Evolutionary conservation across 2,113 vertebrate genomes (phyloP).

Genomic region (Pteruthius melanotis): DNA sequence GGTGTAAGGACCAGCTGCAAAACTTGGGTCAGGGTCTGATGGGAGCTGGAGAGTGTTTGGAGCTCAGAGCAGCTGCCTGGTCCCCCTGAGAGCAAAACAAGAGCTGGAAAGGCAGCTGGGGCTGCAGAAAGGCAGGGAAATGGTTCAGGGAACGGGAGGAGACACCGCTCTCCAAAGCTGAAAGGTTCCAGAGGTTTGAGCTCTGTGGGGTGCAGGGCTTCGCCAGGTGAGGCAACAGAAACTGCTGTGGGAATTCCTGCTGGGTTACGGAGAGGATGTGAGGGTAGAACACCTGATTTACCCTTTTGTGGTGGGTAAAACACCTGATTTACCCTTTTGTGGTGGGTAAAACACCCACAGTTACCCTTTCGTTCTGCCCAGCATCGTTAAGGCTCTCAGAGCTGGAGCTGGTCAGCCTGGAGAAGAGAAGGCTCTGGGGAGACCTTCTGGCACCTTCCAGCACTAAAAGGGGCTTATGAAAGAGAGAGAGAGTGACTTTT

Average conservation of each 20-base stretch:
- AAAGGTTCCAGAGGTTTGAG: background rate
- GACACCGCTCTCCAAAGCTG: background rate
- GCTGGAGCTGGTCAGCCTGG: background rate
- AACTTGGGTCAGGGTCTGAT: background rate
- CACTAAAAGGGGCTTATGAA: background rate
- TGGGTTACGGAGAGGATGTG: background rate
- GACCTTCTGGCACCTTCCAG: background rate
- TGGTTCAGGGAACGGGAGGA: background rate
- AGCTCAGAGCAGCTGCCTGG: background rate
- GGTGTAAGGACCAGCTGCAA: background rate
- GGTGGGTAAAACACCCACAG: background rate
- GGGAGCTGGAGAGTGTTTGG: background rate
- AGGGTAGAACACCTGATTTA: background rate
- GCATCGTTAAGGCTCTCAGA: background rate
- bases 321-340: background rate
- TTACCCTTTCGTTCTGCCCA: background rate
- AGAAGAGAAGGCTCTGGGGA: background rate
- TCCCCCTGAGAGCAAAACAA: background rate
- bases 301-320: background rate
- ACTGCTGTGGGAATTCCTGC: background rate
- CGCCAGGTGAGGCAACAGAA: background rate
- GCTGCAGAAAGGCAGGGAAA: background rate
- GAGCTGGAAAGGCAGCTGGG: background rate
- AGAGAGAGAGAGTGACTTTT: background rate
- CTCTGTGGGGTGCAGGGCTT: background rate